Base-by-base conservation (phyloP, 2,113 vertebrate species). In the Scomber colias region DNA sequence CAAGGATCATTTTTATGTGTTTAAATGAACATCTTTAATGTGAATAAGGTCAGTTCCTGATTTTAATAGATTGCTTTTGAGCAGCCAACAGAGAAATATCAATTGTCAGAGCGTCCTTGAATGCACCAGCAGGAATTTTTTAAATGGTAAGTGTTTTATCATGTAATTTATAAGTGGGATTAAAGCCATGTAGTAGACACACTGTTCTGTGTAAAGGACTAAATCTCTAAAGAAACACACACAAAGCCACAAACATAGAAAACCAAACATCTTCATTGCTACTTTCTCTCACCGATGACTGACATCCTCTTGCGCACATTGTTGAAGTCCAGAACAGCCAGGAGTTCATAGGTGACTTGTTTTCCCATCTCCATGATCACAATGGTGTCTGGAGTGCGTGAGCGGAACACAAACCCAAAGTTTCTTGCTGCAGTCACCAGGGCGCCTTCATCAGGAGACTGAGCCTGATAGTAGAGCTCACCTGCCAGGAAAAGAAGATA, bases 241-340 rank as follows among this genome's bases (percentile, higher is more conserved):
- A 40, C 35, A 40, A 54, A 68, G 54, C 49, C 31, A 24, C 24
- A 45, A 17, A 57, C 53, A 17, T 57, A 14, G 14, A 45, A 13
- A 19, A 3, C 6, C 13, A 30, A 17, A 14, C 10, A 51, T 3
- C 6, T 40, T 3, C 24, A 13, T 6, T 1, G 8, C 24, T 53
- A 0, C 61, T 54, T 15, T 31, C 27, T 63, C 92, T 87, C 70
- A 95, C 97, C 97, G 63, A 99, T 97, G 44, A 99, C 97, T 48
- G 97, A 98, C 98, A 99, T 99, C 83, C 98, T 94, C 88, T 99
- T 99, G 87, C 97, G 96, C 54, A 97, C 93, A 0, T 97, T 98
- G 89, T 94, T 97, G 85, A 99, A 99, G 90, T 99, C 98, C 82
- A 99, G 94, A 77, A 99, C 93, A 7, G 97, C 96, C 77, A 98